Percentiles rank a stretch among this genome's conserved stretches.
phyloP scores from a whole-genome alignment of 2,797 vertebrate genomes.

The Anguilla marmorata region DNA sequence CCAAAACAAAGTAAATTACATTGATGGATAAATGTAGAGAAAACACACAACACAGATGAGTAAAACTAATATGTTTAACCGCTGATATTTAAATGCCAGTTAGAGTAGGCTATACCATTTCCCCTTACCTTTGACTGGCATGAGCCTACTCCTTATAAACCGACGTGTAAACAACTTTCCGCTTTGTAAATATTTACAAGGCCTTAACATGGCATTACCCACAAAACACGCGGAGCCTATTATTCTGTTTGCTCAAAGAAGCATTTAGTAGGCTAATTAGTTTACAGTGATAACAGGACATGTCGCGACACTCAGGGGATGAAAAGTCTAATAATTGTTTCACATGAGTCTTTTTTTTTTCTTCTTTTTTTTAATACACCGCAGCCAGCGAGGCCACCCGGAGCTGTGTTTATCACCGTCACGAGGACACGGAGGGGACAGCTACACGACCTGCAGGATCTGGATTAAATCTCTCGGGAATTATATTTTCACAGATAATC shows the following conservation, averaged over 20 bases:
- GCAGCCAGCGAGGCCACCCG: not conserved
- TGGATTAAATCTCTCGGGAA: not conserved
- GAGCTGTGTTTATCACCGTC: not conserved
- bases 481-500: not conserved
- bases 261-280: not conserved
- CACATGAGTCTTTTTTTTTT: not conserved
- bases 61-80: not conserved
- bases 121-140: not conserved
- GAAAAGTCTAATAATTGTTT: constrained; percentile 5
- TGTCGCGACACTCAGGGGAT: not conserved
- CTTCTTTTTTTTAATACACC: not conserved
- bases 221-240: not conserved
- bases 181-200: not conserved
- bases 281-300: not conserved
- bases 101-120: not conserved
- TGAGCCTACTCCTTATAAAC: not conserved
- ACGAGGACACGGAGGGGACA: not conserved
- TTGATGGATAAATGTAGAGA: not conserved
- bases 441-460: not conserved
- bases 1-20: not conserved
- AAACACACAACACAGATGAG: not conserved
- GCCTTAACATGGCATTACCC: not conserved
- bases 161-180: not conserved
- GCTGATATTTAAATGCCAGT: not conserved
- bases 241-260: not conserved